Evolutionary conservation across 2,888 invertebrate species (phyloP), one percentile per base, ranked within the genome.

Genomic region (Caenorhabditis zanzibari): DNA sequence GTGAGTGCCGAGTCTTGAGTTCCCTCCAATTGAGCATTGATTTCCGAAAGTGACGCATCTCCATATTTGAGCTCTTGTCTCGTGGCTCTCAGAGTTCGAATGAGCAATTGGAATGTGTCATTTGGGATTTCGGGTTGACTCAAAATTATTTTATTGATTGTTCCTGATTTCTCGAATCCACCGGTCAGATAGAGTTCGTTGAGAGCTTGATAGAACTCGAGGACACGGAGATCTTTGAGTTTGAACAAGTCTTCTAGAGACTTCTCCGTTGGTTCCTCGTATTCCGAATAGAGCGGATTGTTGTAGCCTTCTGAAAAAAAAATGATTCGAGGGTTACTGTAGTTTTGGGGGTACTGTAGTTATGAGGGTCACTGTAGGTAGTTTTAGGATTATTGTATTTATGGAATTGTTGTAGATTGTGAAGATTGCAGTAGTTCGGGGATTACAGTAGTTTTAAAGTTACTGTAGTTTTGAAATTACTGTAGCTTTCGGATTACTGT

Each of bases 101-200:
- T 68, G 14, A 68, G 19, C 16, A 54, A 1, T 22, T 41, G 16
- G 35, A 24, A 68, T 7, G 26, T n/a, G 38, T 24, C 22, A 7
- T 68, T 35, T 4, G 68, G 54, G 10, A 68, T 68, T 26, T 38
- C 49, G 0, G 49, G 35, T 52, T 68, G 68, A 9, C 38, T 24
- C 1, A 68, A 35, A 24, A 68, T 68, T 6, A 68, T 68, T 0
- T 24, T 38, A 7, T 68, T 68, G 38, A 68, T 68, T 2, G 68
- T 54, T 24, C 49, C 54, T 7, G 54, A 12, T 26, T 68, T 68
- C 1, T 52, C 68, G 26, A 68, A 68, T 38, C 68, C 68, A 54
- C 68, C 68, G 1, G 68, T 68, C 24, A 68, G 35, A 22, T 68
- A 68, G 12, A 68, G 35, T 35, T 68, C 68, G 14, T 68, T 54